Percentiles rank a stretch among this genome's conserved stretches.
Evolutionary conservation across 2,888 invertebrate species (phyloP).

Genomic region (Aricia artaxerxes): DNA sequence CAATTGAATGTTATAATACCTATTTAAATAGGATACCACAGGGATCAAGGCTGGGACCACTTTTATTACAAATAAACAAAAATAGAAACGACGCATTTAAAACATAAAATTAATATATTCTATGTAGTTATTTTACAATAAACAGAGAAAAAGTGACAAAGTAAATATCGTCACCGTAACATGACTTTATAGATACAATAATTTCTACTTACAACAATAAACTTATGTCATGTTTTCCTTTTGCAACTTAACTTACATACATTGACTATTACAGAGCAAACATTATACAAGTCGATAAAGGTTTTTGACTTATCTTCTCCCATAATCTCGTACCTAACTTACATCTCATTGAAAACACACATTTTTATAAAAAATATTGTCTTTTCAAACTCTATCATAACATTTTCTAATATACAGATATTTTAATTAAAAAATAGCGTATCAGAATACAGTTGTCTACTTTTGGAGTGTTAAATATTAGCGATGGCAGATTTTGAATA

Average conservation of each 20-base stretch:
- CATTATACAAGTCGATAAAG: neutral
- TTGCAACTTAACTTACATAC: constrained; percentile 16
- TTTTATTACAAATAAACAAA: neutral
- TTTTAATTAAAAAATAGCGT: constrained; percentile 13
- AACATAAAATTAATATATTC: constrained; percentile 19
- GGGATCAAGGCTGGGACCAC: neutral
- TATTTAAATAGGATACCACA: neutral
- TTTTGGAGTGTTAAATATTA: neutral
- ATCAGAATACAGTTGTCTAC: neutral
- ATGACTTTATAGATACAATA: neutral
- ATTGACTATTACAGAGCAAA: neutral
- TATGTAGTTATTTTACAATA: neutral
- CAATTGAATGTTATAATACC: neutral
- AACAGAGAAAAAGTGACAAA: constrained; percentile 12
- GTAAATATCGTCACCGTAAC: neutral
- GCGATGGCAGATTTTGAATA: neutral
- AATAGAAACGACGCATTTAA: neutral
- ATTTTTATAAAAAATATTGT: constrained; percentile 16
- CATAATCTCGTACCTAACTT: neutral
- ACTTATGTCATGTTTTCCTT: neutral
- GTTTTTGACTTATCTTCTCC: neutral
- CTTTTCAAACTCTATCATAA: neutral
- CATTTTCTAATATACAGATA: constrained; percentile 5
- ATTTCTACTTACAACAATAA: constrained; percentile 7
- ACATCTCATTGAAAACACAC: neutral